Evolutionary conservation across 1,140 invertebrate species (phyloP).

Genomic region (Drosophila kurseongensis): DNA sequence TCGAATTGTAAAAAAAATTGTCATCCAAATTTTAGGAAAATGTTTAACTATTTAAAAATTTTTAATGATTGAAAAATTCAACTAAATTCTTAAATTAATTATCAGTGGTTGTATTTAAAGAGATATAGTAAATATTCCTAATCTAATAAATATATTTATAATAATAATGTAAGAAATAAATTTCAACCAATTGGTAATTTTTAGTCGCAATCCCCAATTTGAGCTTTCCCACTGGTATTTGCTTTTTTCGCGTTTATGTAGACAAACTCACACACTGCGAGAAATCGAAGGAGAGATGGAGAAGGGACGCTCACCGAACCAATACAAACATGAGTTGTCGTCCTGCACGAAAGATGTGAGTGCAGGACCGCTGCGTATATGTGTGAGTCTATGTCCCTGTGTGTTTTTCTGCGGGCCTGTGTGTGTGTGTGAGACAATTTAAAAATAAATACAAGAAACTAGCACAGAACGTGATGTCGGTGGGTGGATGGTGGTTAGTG

Average conservation of each 20-base stretch:
- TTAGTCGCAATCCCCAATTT: background rate
- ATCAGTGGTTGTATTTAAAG: too few relatives aligned
- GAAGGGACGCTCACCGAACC: slow-evolving; percentile 56
- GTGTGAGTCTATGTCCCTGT: slow-evolving; percentile 13
- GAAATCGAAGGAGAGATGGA: slow-evolving; percentile 32
- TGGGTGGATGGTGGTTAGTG: slow-evolving; percentile 24
- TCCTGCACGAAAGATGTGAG: slow-evolving; percentile 54
- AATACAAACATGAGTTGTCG: slow-evolving; percentile 44
- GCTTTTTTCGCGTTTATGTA: slow-evolving; percentile 47
- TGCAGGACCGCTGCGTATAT: slow-evolving; percentile 11
- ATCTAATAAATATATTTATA: too few relatives aligned
- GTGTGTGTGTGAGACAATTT: slow-evolving; percentile 70
- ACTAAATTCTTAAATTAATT: too few relatives aligned
- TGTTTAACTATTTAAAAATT: too few relatives aligned
- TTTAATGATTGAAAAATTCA: too few relatives aligned
- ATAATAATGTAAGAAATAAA: background rate
- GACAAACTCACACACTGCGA: slow-evolving; percentile 37
- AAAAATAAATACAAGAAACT: slow-evolving; percentile 83
- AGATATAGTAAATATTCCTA: too few relatives aligned
- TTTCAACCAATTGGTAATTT: slow-evolving; percentile 4
- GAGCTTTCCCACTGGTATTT: slow-evolving; percentile 12
- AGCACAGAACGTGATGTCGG: slow-evolving; percentile 62
- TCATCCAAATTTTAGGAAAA: too few relatives aligned
- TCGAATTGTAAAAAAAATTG: too few relatives aligned
- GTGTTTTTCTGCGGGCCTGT: slow-evolving; percentile 4